Percentiles rank a stretch among this genome's conserved stretches.
Conservation (phyloP, 2,888 invertebrate species). For the Xestia ashworthii region DNA sequence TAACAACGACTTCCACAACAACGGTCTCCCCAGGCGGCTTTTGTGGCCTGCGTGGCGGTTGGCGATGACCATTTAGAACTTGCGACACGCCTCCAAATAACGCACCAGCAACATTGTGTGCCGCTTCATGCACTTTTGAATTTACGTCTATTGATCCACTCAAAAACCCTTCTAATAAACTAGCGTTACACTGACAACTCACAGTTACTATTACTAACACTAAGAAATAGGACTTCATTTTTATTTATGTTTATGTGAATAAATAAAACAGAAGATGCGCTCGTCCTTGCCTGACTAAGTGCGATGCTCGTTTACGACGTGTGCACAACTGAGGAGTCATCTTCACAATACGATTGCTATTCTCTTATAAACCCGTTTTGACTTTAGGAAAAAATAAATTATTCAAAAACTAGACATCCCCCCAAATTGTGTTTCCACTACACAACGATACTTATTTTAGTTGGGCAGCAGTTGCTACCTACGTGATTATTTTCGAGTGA, state of each 20-base stretch:
- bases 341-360: slow-evolving; percentile 54
- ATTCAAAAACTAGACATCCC: slow-evolving; percentile 46
- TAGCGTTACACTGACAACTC: slow-evolving; percentile 66
- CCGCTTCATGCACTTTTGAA: slow-evolving; percentile 72
- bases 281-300: slow-evolving; percentile 51
- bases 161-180: slow-evolving; percentile 52
- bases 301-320: slow-evolving; percentile 53
- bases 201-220: slow-evolving; percentile 65
- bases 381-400: slow-evolving; percentile 44
- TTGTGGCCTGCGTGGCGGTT: slow-evolving; percentile 52
- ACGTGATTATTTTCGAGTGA: background rate
- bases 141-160: slow-evolving; percentile 62
- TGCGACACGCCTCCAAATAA: slow-evolving; percentile 75
- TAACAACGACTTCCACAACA: slow-evolving; percentile 69
- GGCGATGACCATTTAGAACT: slow-evolving; percentile 64
- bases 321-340: slow-evolving; percentile 56
- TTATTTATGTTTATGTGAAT: slow-evolving; percentile 58
- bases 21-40: slow-evolving; percentile 70
- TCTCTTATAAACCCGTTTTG: slow-evolving; percentile 63
- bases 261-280: slow-evolving; percentile 36
- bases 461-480: background rate
- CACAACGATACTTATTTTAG: slow-evolving; percentile 8
- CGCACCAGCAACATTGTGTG: slow-evolving; percentile 73
- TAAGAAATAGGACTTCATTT: slow-evolving; percentile 55
- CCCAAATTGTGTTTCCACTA: slow-evolving; percentile 47